These are phyloP conservation scores for Sparidentex hasta DNA, from an alignment of 2,797 vertebrate genomes.

Conservation along the genomic window DNA sequence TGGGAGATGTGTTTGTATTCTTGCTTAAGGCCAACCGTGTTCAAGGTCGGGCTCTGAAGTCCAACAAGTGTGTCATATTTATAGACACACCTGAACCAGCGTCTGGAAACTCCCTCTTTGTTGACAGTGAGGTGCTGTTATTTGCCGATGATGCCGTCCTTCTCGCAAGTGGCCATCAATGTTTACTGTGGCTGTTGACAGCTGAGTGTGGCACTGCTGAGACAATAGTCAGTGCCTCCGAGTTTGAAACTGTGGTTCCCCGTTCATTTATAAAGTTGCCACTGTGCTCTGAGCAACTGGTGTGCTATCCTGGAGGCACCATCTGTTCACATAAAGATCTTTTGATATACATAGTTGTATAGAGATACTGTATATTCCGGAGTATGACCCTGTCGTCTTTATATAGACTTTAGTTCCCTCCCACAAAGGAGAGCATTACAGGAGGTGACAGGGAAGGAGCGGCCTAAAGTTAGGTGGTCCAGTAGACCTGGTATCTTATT, in stretches of 20 bases:
- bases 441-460: neutral
- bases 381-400: too few species aligned
- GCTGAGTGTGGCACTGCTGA: neutral
- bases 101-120: neutral
- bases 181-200: conserved; percentile 5
- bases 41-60: neutral
- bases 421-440: conserved; percentile 10
- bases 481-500: conserved; percentile 1
- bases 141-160: conserved; percentile 12
- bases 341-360: too few species aligned
- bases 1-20: neutral
- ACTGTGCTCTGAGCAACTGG: too few species aligned
- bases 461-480: conserved; percentile 12
- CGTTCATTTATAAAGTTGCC: too few species aligned
- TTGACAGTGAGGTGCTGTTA: neutral
- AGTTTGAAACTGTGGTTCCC: conserved; percentile 9
- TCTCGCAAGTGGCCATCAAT: neutral
- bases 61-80: conserved; percentile 7
- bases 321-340: too few species aligned
- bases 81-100: neutral
- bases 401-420: conserved; percentile 1
- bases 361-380: too few species aligned
- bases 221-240: neutral
- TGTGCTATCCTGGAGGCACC: too few species aligned
- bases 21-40: neutral